Evolutionary conservation across 2,113 vertebrate species (phyloP).

Genomic region (Pandion haliaetus): DNA sequence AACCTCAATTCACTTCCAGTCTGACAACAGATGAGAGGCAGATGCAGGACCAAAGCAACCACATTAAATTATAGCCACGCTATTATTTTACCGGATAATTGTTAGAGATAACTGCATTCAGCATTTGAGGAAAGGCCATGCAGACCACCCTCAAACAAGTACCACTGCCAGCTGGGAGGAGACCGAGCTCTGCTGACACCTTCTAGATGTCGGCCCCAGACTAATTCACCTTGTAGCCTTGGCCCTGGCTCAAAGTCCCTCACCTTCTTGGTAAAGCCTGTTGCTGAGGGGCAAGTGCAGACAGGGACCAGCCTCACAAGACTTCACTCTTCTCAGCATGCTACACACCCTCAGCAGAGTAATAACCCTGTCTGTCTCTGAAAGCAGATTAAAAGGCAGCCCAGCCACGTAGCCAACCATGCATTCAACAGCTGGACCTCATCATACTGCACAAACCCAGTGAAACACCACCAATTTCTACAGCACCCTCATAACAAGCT

Average conservation of each 20-base stretch:
- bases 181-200: neutral
- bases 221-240: neutral
- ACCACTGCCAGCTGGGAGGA: neutral
- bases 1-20: neutral
- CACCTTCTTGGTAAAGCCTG: neutral
- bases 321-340: neutral
- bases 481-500: fast-evolving
- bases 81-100: neutral
- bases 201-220: neutral
- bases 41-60: neutral
- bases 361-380: neutral
- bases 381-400: neutral
- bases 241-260: neutral
- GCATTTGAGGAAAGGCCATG: neutral
- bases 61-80: neutral
- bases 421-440: neutral
- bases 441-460: neutral
- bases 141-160: neutral
- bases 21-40: neutral
- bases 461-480: neutral
- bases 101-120: neutral
- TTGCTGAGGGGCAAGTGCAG: neutral
- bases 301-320: neutral
- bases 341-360: neutral
- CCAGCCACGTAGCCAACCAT: neutral